Percentiles rank a stretch among this genome's conserved stretches.
phyloP scores from a whole-genome alignment of 2,888 invertebrate genomes.

The Steinernema hermaphroditum region DNA sequence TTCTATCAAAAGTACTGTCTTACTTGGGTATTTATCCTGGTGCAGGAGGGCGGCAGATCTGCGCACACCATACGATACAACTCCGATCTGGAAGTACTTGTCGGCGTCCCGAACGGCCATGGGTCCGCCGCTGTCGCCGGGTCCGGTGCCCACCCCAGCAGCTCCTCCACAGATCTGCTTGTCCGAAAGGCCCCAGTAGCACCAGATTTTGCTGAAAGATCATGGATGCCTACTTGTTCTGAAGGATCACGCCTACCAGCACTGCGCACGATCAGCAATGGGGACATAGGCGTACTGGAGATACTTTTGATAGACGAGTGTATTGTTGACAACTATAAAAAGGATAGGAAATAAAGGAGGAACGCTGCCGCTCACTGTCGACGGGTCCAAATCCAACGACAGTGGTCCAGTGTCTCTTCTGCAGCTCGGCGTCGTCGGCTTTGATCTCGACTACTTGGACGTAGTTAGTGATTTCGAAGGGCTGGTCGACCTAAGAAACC shows the following conservation, averaged over 20 bases:
- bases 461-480: neutral
- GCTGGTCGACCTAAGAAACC: neutral
- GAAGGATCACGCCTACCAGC: neutral
- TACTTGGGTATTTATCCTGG: neutral
- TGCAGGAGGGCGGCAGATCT: neutral
- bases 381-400: neutral
- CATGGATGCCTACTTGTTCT: neutral
- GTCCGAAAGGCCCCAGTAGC: neutral
- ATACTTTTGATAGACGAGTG: neutral
- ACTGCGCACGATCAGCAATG: neutral
- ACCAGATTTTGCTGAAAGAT: neutral
- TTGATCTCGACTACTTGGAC: neutral
- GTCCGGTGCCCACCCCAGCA: neutral
- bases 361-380: neutral
- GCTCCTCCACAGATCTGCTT: neutral
- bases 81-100: neutral
- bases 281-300: neutral
- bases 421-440: neutral
- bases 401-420: neutral
- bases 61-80: neutral
- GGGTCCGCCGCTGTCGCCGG: conserved; percentile 7
- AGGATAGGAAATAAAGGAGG: neutral
- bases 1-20: neutral
- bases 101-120: neutral
- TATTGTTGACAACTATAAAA: neutral